These are phyloP conservation scores for Entomobrya proxima DNA, from an alignment of 2,888 invertebrate genomes.

Conservation along the genomic window DNA sequence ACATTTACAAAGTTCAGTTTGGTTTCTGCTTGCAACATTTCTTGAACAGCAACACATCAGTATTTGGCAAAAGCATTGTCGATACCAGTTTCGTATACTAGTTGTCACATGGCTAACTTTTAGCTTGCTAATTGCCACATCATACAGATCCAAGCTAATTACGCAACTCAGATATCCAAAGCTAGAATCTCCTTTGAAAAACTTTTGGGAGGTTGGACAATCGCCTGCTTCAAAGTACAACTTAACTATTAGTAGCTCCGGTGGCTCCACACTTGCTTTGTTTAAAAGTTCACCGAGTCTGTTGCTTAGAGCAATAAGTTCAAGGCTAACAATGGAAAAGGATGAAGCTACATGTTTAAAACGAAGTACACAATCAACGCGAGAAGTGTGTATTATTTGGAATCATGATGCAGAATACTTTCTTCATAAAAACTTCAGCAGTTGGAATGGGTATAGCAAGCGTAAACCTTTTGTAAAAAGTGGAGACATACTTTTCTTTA, in stretches of 20 bases:
- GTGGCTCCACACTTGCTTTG: background rate
- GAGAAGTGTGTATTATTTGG: background rate
- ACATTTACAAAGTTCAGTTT: too few relatives aligned
- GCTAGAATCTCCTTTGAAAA: background rate
- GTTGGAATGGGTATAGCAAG: too few relatives aligned
- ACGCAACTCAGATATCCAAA: background rate
- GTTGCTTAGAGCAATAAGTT: background rate
- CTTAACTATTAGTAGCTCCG: background rate
- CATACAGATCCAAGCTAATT: background rate
- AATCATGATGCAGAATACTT: background rate
- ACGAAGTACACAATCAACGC: background rate
- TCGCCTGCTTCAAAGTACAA: background rate
- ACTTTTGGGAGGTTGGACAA: background rate
- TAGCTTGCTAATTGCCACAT: background rate
- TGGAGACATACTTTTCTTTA: too few relatives aligned
- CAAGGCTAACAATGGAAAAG: background rate
- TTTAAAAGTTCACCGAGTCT: background rate
- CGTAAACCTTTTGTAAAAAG: too few relatives aligned
- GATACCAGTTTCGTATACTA: too few relatives aligned
- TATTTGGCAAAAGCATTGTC: too few relatives aligned
- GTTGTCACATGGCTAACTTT: background rate
- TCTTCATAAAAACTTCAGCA: background rate
- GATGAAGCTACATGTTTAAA: background rate
- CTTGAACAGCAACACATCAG: too few relatives aligned
- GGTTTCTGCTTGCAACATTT: too few relatives aligned